Evolutionary conservation across 2,113 vertebrate genomes (phyloP).

Genomic region (Diadophis punctatus): DNA sequence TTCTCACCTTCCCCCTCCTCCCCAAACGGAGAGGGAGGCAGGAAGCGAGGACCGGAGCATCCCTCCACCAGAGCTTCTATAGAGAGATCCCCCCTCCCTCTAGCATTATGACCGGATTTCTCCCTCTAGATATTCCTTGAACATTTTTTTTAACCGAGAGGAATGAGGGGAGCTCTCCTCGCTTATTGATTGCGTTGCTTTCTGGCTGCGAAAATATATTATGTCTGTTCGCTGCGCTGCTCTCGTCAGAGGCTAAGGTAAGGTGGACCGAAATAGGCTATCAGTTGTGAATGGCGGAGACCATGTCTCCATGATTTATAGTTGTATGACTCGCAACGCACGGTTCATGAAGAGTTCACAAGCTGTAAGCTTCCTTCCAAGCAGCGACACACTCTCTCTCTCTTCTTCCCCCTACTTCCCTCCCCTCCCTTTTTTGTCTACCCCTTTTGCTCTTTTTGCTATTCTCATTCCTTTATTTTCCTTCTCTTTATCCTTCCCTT

Average conservation of each 20-base stretch:
- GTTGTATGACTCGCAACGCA: constrained; percentile 86
- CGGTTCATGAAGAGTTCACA: constrained; percentile 99
- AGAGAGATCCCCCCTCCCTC: no score
- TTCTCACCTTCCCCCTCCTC: constrained; percentile 24
- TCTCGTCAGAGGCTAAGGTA: constrained; percentile 92
- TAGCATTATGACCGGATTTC: no score
- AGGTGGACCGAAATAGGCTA: constrained; percentile 84
- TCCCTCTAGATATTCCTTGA: no score
- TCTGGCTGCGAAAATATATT: no score
- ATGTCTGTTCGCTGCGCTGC: constrained; percentile 40
- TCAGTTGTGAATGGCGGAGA: constrained; percentile 91
- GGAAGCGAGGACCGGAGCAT: constrained; percentile 74
- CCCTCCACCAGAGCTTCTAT: constrained; percentile 23
- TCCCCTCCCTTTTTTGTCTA: neutral
- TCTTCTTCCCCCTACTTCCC: constrained; percentile 20
- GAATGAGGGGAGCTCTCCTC: no score
- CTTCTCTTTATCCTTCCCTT: neutral
- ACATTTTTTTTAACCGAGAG: no score
- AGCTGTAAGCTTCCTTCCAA: constrained; percentile 88
- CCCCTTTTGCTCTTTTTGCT: constrained; percentile 26
- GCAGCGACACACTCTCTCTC: constrained; percentile 73
- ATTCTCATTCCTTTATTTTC: constrained; percentile 15
- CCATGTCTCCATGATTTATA: constrained; percentile 89
- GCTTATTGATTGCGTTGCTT: no score
- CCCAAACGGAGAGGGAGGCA: constrained; percentile 65